These are phyloP conservation scores for Drosophila mettleri DNA, from an alignment of 2,888 invertebrate species.

Conservation along the genomic window DNA sequence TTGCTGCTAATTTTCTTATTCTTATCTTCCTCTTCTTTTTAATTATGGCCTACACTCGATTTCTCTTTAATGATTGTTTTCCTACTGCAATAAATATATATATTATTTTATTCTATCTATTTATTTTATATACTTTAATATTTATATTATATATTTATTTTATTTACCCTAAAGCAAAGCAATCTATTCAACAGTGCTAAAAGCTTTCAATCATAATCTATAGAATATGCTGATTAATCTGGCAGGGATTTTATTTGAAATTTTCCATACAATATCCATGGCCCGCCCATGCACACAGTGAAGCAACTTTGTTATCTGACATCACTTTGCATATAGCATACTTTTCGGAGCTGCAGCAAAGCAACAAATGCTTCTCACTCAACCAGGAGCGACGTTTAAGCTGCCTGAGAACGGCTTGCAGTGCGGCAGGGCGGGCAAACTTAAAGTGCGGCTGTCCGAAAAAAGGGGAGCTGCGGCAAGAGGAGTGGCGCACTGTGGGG, in stretches of 20 bases:
- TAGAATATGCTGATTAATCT: neutral
- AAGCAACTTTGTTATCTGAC: neutral
- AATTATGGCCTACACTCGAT: too few relatives aligned
- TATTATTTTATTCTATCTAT: too few relatives aligned
- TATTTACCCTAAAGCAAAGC: too few relatives aligned
- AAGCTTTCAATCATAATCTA: neutral
- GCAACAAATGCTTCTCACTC: conserved; percentile 20
- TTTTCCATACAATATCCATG: too few relatives aligned
- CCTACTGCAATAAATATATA: too few relatives aligned
- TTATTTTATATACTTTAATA: neutral
- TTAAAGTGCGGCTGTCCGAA: conserved; percentile 25
- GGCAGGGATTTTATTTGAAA: neutral
- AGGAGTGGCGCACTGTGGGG: neutral
- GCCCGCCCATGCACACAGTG: neutral
- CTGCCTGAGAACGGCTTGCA: conserved; percentile 31
- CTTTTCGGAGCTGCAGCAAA: conserved; percentile 17
- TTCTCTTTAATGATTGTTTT: too few relatives aligned
- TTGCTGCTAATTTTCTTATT: too few relatives aligned
- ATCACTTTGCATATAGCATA: neutral
- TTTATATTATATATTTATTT: neutral
- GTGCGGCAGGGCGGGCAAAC: conserved; percentile 20
- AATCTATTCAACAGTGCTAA: neutral
- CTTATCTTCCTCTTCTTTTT: too few relatives aligned
- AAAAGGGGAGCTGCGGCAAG: neutral
- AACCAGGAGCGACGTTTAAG: conserved; percentile 22